These are phyloP conservation scores for Exocentrus adspersus DNA, from an alignment of 2,888 invertebrate species.

Conservation along the genomic window DNA sequence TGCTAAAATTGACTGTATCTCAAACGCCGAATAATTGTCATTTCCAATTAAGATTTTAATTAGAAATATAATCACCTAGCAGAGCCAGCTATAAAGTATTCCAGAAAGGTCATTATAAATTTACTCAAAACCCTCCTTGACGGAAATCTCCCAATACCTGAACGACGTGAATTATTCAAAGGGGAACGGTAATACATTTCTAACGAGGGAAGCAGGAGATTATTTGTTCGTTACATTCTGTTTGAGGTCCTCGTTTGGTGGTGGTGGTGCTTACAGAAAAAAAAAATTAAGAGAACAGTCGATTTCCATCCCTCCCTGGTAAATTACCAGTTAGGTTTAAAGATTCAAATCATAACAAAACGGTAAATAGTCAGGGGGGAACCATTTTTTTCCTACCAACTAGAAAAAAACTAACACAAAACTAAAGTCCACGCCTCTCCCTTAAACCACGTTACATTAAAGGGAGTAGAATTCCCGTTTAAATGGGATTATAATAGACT, in stretches of 20 bases:
- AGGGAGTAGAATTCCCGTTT: background rate
- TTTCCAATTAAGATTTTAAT: no score
- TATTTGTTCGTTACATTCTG: slow-evolving; percentile 19
- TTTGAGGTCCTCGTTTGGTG: slow-evolving; percentile 5
- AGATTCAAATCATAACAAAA: slow-evolving; percentile 23
- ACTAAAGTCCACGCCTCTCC: no score
- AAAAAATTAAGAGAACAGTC: slow-evolving; percentile 18
- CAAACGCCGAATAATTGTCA: no score
- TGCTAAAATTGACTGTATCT: no score
- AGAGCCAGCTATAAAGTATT: background rate
- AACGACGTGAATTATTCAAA: slow-evolving; percentile 7
- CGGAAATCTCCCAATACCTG: slow-evolving; percentile 11
- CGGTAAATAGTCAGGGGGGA: background rate
- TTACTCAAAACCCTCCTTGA: slow-evolving; percentile 7
- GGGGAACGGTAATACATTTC: slow-evolving; percentile 14
- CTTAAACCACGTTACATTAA: background rate
- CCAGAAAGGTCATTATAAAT: slow-evolving; percentile 6
- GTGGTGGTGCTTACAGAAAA: slow-evolving; percentile 24
- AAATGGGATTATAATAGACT: slow-evolving; percentile 11
- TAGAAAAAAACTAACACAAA: no score
- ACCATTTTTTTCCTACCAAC: no score
- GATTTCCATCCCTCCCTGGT: slow-evolving; percentile 25
- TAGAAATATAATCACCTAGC: background rate
- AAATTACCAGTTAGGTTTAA: slow-evolving; percentile 28
- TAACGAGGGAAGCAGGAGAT: slow-evolving; percentile 10